Conservation (phyloP, 2,888 invertebrate species). For the Eupeodes latifasciatus region DNA sequence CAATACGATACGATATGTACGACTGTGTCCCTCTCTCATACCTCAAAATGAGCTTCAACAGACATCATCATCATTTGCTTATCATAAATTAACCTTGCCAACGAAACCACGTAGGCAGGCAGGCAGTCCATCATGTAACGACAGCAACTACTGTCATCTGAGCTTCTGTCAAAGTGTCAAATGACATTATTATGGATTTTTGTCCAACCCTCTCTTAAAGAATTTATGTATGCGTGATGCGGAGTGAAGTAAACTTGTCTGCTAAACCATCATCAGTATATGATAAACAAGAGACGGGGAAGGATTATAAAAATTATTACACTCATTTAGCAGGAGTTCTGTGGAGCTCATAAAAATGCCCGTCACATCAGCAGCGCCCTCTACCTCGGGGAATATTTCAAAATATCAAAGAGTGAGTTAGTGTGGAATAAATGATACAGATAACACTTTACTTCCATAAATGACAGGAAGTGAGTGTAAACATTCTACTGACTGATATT, state of each 20-base stretch:
- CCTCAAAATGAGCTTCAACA: constrained; percentile 24
- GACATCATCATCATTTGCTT: constrained; percentile 65
- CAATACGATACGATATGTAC: neutral
- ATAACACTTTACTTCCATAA: neutral
- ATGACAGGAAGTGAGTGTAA: neutral
- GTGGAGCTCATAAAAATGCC: constrained; percentile 22
- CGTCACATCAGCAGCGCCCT: neutral
- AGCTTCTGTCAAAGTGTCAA: constrained; percentile 64
- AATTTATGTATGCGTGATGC: neutral
- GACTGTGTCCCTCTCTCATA: neutral
- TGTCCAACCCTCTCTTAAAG: constrained; percentile 25
- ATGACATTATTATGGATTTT: constrained; percentile 44
- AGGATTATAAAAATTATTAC: constrained; percentile 21
- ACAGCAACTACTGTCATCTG: constrained; percentile 58
- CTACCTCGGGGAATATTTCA: neutral
- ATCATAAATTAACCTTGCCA: constrained; percentile 73
- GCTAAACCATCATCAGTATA: no score
- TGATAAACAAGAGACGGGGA: neutral
- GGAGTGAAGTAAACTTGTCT: no score
- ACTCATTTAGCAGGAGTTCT: constrained; percentile 18
- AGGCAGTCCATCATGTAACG: constrained; percentile 18
- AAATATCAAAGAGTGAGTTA: neutral
- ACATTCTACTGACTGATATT: neutral
- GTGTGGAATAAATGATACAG: neutral
- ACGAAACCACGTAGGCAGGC: constrained; percentile 34